A percentile compares a stretch with the other conserved stretches of the same genome.
Evolutionary conservation across 1,140 invertebrate genomes (phyloP).

Genomic region (Camponotus floridanus): DNA sequence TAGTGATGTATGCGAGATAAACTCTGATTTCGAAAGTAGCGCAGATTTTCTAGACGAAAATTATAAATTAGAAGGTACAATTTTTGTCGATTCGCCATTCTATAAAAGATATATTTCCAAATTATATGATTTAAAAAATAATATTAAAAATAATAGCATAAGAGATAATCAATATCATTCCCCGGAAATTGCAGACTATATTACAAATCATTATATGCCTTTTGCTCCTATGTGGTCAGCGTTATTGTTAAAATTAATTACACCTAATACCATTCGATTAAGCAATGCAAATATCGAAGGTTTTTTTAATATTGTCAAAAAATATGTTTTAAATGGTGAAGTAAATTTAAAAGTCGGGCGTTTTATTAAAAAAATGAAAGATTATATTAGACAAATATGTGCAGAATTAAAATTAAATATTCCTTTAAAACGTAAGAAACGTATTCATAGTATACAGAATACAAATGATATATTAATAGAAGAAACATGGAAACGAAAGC

Average conservation of each 20-base stretch:
- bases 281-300: conserved; percentile 19
- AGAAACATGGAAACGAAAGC: conserved; percentile 20
- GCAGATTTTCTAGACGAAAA: not conserved
- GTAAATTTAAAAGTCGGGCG: conserved; percentile 11
- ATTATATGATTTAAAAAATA: conserved; percentile 7
- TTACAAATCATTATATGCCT: conserved; percentile 32
- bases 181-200: conserved; percentile 1
- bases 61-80: conserved; percentile 24
- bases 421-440: not conserved
- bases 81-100: conserved; percentile 18
- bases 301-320: conserved; percentile 25
- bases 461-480: not conserved
- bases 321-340: conserved; percentile 9
- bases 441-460: not conserved
- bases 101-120: conserved; percentile 14
- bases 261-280: not conserved
- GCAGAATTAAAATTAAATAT: conserved; percentile 12
- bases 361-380: conserved; percentile 10
- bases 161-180: too few species aligned
- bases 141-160: not conserved
- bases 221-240: conserved; percentile 12
- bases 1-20: not conserved
- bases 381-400: not conserved
- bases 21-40: conserved; percentile 19
- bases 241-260: not conserved